Base-by-base conservation (phyloP, 2,113 vertebrate species). In the Cettia cetti region DNA sequence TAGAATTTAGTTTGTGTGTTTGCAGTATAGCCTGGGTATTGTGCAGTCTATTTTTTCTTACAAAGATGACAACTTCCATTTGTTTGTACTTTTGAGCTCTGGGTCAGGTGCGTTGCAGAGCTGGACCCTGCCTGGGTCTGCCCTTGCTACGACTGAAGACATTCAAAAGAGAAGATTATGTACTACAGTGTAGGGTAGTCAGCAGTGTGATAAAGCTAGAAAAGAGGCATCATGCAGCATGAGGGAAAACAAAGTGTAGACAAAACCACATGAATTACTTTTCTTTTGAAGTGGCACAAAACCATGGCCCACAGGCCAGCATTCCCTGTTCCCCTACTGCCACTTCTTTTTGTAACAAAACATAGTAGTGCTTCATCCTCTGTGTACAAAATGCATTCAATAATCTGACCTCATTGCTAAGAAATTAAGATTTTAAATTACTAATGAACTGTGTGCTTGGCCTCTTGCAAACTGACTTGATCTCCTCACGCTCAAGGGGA, bases 281-380 rank as follows among this genome's bases (percentile, higher is more conserved):
- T 78, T 31, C 13, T 89, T 52, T 82, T 39, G 11, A 31, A 63
- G 31, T 9, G 15, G 4, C 45, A 70, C 5, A 81, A 40, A 69
- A 39, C 4, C 9, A 27, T 0, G 0, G 5, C 19, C 4, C 4
- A 54, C 40, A 66, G 4, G 28, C 19, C 40, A 83, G 9, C 3
- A 70, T 81, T 72, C 14, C 10, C 35, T 60, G 8, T 60, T 7
- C 8, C 3, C 1, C 13, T 61, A 6, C 10, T 54, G 26, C 5
- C 1, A 1, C 19, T 69, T 53, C 45, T 85, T 90, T 28, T 68
- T 57, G 24, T 35, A 83, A 71, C 5, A 37, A 30, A 35, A 3
- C 28, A 31, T 13, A 72, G 3, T 80, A 44, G 33, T 78, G 6
- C 57, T 88, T 21, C 37, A 44, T 31, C 17, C 4, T 71, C 30